Evolutionary conservation across 2,113 vertebrate genomes (phyloP).

Genomic region (Spilogale gracilis): DNA sequence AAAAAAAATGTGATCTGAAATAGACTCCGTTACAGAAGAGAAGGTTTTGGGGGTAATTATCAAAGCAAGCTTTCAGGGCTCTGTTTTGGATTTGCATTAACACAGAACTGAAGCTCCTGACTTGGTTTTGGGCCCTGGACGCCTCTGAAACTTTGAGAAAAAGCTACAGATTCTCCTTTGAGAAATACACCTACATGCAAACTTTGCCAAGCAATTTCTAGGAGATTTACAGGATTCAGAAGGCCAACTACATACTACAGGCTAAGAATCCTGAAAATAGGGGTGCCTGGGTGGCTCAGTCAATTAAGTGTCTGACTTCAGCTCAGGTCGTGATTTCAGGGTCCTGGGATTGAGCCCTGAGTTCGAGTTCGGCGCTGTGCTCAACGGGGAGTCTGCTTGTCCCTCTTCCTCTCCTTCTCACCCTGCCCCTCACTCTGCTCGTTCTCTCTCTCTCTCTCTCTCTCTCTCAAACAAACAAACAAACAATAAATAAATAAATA

Average conservation of each 20-base stretch:
- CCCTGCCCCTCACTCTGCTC: not conserved
- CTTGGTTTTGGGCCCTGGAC: not conserved
- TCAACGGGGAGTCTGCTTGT: not conserved
- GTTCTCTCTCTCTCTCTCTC: not conserved
- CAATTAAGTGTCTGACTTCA: not conserved
- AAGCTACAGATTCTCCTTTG: not conserved
- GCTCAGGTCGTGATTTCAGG: not conserved
- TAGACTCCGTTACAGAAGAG: constrained; percentile 6
- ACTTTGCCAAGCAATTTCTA: not conserved
- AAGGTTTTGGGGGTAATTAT: not conserved
- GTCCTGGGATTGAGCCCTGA: not conserved
- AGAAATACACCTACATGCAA: not conserved
- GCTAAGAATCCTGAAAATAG: not conserved
- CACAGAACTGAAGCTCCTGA: not conserved
- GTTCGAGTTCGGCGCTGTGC: too few relatives aligned
- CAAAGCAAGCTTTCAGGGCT: not conserved
- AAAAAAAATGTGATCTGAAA: not conserved
- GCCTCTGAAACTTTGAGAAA: not conserved
- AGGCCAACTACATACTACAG: not conserved
- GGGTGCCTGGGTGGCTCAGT: not conserved
- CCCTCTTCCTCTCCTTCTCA: not conserved
- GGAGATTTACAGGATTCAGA: not conserved
- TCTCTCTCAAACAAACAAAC: too few relatives aligned
- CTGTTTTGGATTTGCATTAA: not conserved
- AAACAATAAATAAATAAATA: not conserved